Percentiles rank a stretch among this genome's conserved stretches.
These are phyloP conservation scores for Ectemnius lituratus DNA, from an alignment of 2,888 invertebrate genomes.

Conservation along the genomic window DNA sequence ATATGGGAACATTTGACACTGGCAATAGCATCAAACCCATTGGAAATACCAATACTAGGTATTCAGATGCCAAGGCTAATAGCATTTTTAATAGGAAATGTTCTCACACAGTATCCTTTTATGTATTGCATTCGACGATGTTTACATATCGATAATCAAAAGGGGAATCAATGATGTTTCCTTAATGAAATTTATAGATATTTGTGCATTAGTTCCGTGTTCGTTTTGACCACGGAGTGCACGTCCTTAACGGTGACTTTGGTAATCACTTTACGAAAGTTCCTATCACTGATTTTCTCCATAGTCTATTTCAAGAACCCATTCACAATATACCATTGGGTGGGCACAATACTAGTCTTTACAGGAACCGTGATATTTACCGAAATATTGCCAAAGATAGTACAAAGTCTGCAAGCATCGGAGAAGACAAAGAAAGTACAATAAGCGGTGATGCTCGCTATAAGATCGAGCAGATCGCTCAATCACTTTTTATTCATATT, in stretches of 20 bases:
- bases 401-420: slow-evolving; percentile 43
- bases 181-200: slow-evolving; percentile 78
- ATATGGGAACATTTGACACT: slow-evolving; percentile 87
- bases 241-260: slow-evolving; percentile 96
- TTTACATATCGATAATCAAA: not conserved
- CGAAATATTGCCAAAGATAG: slow-evolving; percentile 83
- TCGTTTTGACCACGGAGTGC: slow-evolving; percentile 95
- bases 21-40: slow-evolving; percentile 83
- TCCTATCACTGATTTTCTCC: slow-evolving; percentile 95
- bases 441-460: slow-evolving; percentile 39
- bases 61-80: slow-evolving; percentile 86
- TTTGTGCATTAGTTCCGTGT: slow-evolving; percentile 96
- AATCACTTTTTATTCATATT: not conserved
- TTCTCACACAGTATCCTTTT: slow-evolving; percentile 90
- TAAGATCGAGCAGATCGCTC: not conserved
- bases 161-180: not conserved
- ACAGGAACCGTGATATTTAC: slow-evolving; percentile 95
- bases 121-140: not conserved
- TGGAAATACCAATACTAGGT: slow-evolving; percentile 81
- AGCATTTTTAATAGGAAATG: slow-evolving; percentile 88
- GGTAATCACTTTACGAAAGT: slow-evolving; percentile 97
- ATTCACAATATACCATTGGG: slow-evolving; percentile 94
- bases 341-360: slow-evolving; percentile 94
- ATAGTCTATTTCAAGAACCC: slow-evolving; percentile 96
- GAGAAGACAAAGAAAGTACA: slow-evolving; percentile 55